These are phyloP conservation scores for Mactromeris polynyma DNA, from an alignment of 2,888 invertebrate genomes.

Conservation along the genomic window DNA sequence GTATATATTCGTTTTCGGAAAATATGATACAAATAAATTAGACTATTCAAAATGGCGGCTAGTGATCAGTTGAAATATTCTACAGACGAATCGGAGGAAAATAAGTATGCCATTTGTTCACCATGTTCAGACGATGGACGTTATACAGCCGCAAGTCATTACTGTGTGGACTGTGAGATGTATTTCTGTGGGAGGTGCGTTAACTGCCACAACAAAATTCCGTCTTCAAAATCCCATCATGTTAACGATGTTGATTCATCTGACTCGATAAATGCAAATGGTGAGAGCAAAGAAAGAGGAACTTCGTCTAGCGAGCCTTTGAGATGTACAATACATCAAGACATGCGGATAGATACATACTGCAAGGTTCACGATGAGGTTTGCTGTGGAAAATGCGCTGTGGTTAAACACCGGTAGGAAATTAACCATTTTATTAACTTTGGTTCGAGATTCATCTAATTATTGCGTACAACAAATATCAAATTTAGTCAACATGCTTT, in stretches of 20 bases:
- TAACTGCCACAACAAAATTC: neutral
- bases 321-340: slow-evolving; percentile 7
- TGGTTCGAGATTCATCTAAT: no score
- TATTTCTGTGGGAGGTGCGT: neutral
- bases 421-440: no score
- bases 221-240: neutral
- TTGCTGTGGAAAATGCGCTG: slow-evolving; percentile 19
- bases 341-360: neutral
- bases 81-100: neutral
- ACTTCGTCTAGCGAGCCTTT: neutral
- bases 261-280: neutral
- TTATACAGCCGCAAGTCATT: neutral
- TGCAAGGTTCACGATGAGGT: slow-evolving; percentile 15
- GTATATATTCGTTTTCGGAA: no score
- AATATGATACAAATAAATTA: no score
- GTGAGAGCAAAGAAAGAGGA: neutral
- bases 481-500: no score
- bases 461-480: no score
- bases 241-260: neutral
- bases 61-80: neutral
- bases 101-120: neutral
- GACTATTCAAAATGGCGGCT: slow-evolving; percentile 7
- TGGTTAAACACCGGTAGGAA: slow-evolving; percentile 8
- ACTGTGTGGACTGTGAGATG: slow-evolving; percentile 12
- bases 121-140: neutral